Percentiles rank a stretch among this genome's conserved stretches.
Conservation (phyloP, 1,140 invertebrate species). For the Dinoponera quadriceps region DNA sequence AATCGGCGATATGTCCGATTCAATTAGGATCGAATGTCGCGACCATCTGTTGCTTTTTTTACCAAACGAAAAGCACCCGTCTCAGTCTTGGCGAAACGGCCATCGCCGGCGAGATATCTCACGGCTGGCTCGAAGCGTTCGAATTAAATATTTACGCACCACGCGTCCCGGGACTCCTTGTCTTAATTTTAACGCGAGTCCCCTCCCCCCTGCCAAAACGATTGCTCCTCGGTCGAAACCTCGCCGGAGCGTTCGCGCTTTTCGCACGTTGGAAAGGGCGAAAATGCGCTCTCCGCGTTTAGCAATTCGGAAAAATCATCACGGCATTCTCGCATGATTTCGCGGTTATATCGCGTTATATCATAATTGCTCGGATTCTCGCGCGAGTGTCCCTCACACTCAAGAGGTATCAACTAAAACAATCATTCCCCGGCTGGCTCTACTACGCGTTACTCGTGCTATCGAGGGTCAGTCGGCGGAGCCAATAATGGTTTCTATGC, state of each 20-base stretch:
- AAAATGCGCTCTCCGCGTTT: no score
- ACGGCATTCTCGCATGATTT: neutral
- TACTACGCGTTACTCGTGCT: constrained; percentile 47
- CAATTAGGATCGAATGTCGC: constrained; percentile 42
- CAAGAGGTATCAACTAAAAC: constrained; percentile 30
- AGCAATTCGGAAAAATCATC: no score
- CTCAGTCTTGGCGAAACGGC: neutral
- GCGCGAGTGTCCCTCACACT: no score
- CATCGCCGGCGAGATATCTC: neutral
- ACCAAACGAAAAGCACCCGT: neutral
- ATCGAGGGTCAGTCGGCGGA: constrained; percentile 64
- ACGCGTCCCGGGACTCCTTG: neutral
- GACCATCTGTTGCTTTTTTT: neutral
- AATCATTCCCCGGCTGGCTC: constrained; percentile 19
- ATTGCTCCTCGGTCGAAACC: neutral
- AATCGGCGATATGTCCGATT: constrained; percentile 36
- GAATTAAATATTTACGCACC: neutral
- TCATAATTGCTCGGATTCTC: constrained; percentile 26
- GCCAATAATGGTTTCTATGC: constrained; percentile 52
- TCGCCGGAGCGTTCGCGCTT: no score
- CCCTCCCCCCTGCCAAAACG: neutral
- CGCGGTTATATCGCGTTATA: constrained; percentile 18
- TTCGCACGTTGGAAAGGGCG: no score
- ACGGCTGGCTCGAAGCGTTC: neutral
- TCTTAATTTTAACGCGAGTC: neutral